Percentiles rank a stretch among this genome's conserved stretches.
Evolutionary conservation across 2,888 invertebrate genomes (phyloP).

Genomic region (Drosophila mayaguana): DNA sequence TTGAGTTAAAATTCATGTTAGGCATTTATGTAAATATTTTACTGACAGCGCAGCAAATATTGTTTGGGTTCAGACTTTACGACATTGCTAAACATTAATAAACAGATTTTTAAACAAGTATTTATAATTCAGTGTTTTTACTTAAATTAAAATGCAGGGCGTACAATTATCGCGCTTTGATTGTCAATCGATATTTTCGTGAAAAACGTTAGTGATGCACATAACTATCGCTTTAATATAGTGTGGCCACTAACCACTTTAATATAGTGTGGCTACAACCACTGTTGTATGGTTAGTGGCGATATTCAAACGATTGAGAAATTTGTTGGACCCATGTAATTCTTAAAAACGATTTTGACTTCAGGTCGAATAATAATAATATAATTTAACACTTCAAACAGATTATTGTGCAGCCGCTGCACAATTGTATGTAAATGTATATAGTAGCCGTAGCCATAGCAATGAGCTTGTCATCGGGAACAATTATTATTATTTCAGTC

Average conservation of each 20-base stretch:
- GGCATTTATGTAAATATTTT: constrained; percentile 46
- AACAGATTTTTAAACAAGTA: background rate
- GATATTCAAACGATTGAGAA: background rate
- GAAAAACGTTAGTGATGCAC: background rate
- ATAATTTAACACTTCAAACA: no score
- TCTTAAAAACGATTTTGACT: no score
- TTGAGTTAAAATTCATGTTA: constrained; percentile 8
- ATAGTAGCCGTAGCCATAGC: constrained; percentile 45
- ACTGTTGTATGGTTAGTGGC: no score
- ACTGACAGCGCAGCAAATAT: background rate
- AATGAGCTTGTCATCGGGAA: constrained; percentile 29
- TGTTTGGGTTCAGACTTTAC: background rate
- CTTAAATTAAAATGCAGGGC: no score
- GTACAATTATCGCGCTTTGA: no score
- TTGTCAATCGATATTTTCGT: no score
- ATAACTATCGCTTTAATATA: background rate
- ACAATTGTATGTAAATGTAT: constrained; percentile 8
- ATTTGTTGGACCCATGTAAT: background rate
- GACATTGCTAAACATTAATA: constrained; percentile 6
- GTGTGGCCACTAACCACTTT: no score
- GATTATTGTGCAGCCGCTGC: background rate
- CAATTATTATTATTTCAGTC: constrained; percentile 25
- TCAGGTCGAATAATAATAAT: no score
- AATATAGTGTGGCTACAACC: no score
- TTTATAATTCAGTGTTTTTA: background rate